Percentiles rank a stretch among this genome's conserved stretches.
These are phyloP conservation scores for Macrostomum lignano DNA, from an alignment of 1,140 invertebrate genomes.

Conservation along the genomic window DNA sequence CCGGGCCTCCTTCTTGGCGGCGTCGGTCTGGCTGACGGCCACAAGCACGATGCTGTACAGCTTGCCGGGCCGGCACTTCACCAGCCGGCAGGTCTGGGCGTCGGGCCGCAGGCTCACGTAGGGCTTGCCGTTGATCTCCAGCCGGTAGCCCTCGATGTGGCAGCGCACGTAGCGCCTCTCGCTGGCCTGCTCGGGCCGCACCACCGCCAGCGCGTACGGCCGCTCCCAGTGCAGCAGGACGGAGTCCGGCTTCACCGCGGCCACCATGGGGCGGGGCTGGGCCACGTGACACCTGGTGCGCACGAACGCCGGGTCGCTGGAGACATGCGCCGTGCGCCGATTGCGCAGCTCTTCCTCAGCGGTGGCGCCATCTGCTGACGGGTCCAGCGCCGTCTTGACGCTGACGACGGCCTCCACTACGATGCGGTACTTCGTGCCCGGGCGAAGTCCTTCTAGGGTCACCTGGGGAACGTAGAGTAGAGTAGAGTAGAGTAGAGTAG, in stretches of 20 bases:
- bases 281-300: slow-evolving; percentile 16
- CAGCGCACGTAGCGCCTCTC: too few relatives aligned
- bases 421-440: slow-evolving; percentile 13
- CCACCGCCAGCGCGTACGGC: slow-evolving; percentile 16
- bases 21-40: too few relatives aligned
- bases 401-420: slow-evolving; percentile 25
- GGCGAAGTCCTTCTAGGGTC: slow-evolving; percentile 6
- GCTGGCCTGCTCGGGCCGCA: slow-evolving; percentile 12
- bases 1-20: too few relatives aligned
- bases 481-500: too few relatives aligned
- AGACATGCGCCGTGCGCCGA: slow-evolving; percentile 18
- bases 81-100: slow-evolving; percentile 20
- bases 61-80: slow-evolving; percentile 24
- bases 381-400: slow-evolving; percentile 22
- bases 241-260: slow-evolving; percentile 20
- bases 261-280: slow-evolving; percentile 15
- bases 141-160: too few relatives aligned
- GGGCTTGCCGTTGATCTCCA: slow-evolving; percentile 24
- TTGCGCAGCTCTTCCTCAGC: slow-evolving; percentile 14
- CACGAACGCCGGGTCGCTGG: slow-evolving; percentile 13
- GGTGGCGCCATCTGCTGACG: slow-evolving; percentile 11
- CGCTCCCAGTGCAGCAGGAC: slow-evolving; percentile 15
- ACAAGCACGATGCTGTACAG: slow-evolving; percentile 16
- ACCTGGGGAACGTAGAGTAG: too few relatives aligned
- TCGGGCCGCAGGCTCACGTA: slow-evolving; percentile 15